Conservation (phyloP, 2,888 invertebrate species). For the Drosophila fungiperda region DNA sequence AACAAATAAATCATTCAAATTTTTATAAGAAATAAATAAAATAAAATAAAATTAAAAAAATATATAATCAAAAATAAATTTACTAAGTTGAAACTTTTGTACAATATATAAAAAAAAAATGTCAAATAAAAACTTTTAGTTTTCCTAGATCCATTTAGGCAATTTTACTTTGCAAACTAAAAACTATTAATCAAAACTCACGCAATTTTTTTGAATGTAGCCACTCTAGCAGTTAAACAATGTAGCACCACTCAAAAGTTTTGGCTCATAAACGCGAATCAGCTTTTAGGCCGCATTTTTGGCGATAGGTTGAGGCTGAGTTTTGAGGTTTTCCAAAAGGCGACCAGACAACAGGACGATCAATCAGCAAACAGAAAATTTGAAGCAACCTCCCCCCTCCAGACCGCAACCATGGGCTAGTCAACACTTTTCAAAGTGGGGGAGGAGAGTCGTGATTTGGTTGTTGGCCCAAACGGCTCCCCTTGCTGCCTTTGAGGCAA, state of each 20-base stretch:
- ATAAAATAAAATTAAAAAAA: not conserved
- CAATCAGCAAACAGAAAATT: slow-evolving; percentile 53
- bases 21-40: not conserved
- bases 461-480: slow-evolving; percentile 25
- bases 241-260: slow-evolving; percentile 48
- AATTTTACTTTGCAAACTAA: not conserved
- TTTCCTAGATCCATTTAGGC: not conserved
- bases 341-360: slow-evolving; percentile 51
- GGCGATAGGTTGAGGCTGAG: slow-evolving; percentile 30
- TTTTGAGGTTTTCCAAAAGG: slow-evolving; percentile 13
- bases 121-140: too few relatives aligned
- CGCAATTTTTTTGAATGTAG: not conserved
- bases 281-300: slow-evolving; percentile 38
- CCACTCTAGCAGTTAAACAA: too few relatives aligned
- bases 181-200: too few relatives aligned
- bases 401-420: slow-evolving; percentile 37
- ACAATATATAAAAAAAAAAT: not conserved
- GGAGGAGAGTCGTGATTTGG: slow-evolving; percentile 55
- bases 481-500: slow-evolving; percentile 42
- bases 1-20: fast-evolving
- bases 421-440: slow-evolving; percentile 61
- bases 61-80: not conserved
- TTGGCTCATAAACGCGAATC: slow-evolving; percentile 67
- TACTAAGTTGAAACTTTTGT: not conserved
- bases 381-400: not conserved